These are phyloP conservation scores for Malurus elegans DNA, from an alignment of 2,113 vertebrate genomes.

Conservation along the genomic window DNA sequence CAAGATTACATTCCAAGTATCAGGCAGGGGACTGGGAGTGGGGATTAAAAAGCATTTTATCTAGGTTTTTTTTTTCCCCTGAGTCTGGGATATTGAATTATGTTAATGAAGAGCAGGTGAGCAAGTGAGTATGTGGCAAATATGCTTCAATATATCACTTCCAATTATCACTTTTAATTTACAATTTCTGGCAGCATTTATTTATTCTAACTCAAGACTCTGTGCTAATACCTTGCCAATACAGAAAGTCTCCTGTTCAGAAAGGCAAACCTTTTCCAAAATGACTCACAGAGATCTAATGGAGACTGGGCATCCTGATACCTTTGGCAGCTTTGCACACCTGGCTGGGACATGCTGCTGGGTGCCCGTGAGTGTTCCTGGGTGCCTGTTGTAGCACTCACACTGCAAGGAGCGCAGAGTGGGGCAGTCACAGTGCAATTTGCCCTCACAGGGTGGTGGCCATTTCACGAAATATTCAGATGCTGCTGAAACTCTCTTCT, in stretches of 20 bases:
- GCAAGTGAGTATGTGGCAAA: neutral
- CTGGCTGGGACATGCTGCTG: neutral
- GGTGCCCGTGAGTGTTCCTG: neutral
- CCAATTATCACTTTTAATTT: constrained; percentile 45
- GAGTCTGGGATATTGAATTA: neutral
- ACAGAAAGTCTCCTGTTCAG: neutral
- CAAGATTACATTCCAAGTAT: neutral
- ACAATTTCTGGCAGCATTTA: neutral
- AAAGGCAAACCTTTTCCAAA: neutral
- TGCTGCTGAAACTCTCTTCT: fast-evolving
- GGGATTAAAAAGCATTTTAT: neutral
- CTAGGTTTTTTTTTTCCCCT: neutral
- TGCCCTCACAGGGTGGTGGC: neutral
- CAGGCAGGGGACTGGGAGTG: neutral
- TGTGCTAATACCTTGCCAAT: neutral
- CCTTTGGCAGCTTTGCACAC: neutral
- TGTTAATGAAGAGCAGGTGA: neutral
- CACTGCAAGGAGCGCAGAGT: fast-evolving
- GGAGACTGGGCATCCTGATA: neutral
- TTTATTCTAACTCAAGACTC: neutral
- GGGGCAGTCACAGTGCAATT: fast-evolving
- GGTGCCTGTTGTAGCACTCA: fast-evolving
- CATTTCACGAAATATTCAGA: neutral
- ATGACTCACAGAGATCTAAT: neutral
- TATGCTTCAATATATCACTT: neutral